Percentiles rank a stretch among this genome's conserved stretches.
phyloP scores from a whole-genome alignment of 2,888 invertebrate genomes.

The Clusia tigrina region DNA sequence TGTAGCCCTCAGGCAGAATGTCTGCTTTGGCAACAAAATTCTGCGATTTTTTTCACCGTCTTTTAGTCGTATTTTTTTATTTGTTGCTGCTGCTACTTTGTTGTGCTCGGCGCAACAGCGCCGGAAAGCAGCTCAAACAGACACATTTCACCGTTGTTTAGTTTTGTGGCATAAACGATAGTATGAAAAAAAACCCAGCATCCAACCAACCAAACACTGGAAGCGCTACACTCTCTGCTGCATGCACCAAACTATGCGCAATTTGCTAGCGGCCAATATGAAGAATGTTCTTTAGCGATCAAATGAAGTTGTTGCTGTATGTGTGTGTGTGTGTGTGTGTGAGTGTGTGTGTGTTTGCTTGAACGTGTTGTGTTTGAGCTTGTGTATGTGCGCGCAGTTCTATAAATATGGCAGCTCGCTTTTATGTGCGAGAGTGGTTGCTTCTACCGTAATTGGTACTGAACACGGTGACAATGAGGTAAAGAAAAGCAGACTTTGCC shows the following conservation, averaged over 20 bases:
- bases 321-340: constrained; percentile 7
- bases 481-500: too few species aligned
- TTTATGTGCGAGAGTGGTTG: too few species aligned
- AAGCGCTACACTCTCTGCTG: background rate
- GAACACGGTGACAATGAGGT: too few species aligned
- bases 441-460: too few species aligned
- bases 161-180: background rate
- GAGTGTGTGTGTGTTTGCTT: background rate
- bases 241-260: background rate
- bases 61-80: constrained; percentile 24
- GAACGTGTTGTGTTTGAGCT: too few species aligned
- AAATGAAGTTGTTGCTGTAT: constrained; percentile 3
- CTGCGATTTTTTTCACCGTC: constrained; percentile 26
- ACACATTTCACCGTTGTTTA: background rate
- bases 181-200: constrained; percentile 10
- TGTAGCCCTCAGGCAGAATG: constrained; percentile 34
- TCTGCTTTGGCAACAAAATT: constrained; percentile 38
- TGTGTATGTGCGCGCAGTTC: too few species aligned
- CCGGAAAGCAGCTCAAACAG: background rate
- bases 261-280: background rate
- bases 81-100: constrained; percentile 11
- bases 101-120: background rate
- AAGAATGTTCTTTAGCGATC: background rate
- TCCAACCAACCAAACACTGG: background rate
- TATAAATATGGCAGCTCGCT: too few species aligned